These are phyloP conservation scores for Drosophila eugracilis DNA, from an alignment of 1,140 invertebrate species.

Conservation along the genomic window DNA sequence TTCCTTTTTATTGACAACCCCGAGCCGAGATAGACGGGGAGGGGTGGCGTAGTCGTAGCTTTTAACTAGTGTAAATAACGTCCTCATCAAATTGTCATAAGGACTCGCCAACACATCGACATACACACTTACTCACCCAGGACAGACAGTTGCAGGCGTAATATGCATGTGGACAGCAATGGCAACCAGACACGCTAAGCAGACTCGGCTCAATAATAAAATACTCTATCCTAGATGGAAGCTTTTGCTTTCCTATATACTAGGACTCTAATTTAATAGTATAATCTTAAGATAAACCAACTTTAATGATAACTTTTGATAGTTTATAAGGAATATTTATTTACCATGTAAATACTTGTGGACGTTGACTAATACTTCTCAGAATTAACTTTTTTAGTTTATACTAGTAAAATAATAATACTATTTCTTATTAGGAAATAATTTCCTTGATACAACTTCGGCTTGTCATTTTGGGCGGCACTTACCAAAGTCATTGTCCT, in stretches of 20 bases:
- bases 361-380: too few relatives aligned
- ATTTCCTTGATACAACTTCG: slow-evolving; percentile 15
- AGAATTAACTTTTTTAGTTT: too few relatives aligned
- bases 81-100: slow-evolving; percentile 84
- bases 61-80: slow-evolving; percentile 83
- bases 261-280: too few relatives aligned
- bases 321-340: background rate
- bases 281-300: background rate
- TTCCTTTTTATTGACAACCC: slow-evolving; percentile 77
- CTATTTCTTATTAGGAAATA: background rate
- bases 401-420: too few relatives aligned
- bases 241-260: background rate
- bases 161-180: slow-evolving; percentile 64
- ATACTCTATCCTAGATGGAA: slow-evolving; percentile 27
- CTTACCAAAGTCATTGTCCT: slow-evolving; percentile 53
- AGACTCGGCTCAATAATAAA: slow-evolving; percentile 12
- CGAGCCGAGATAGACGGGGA: slow-evolving; percentile 13
- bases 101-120: slow-evolving; percentile 58
- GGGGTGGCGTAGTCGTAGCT: slow-evolving; percentile 43
- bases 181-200: slow-evolving; percentile 58
- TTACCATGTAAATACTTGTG: too few relatives aligned
- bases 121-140: slow-evolving; percentile 12
- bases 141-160: slow-evolving; percentile 47
- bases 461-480: slow-evolving; percentile 43
- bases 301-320: too few relatives aligned